These are phyloP conservation scores for Uropetala carovei DNA, from an alignment of 2,888 invertebrate genomes.

Conservation along the genomic window DNA sequence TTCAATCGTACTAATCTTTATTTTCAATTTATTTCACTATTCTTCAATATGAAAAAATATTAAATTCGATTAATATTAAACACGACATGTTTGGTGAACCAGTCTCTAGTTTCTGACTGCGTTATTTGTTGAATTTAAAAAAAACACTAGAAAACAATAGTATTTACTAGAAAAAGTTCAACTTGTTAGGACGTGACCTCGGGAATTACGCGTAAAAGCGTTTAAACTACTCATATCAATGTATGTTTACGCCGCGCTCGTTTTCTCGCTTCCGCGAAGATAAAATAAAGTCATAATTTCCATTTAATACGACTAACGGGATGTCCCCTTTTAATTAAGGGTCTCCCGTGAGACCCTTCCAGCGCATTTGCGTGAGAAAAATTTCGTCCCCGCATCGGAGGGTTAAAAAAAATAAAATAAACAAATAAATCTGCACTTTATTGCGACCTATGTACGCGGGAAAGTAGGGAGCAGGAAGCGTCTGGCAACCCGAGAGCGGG, in stretches of 20 bases:
- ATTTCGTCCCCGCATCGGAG: not conserved
- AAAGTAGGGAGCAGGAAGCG: not conserved
- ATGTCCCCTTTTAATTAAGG: conserved; percentile 28
- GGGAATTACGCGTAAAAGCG: not conserved
- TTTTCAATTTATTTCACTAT: no score
- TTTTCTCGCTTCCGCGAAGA: not conserved
- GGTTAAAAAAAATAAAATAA: no score
- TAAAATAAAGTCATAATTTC: not conserved
- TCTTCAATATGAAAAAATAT: no score
- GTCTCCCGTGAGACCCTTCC: not conserved
- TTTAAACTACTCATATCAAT: not conserved
- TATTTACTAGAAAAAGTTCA: not conserved
- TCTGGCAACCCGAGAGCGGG: not conserved
- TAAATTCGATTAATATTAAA: no score
- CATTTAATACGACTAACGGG: not conserved
- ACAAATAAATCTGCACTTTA: not conserved
- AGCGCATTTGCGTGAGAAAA: conserved; percentile 15
- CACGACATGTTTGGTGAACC: no score
- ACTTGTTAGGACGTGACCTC: not conserved
- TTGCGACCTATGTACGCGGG: not conserved
- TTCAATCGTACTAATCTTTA: no score
- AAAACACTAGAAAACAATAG: not conserved
- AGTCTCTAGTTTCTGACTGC: not conserved
- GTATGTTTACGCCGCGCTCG: not conserved
- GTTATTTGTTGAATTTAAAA: not conserved